phyloP scores from a whole-genome alignment of 2,113 vertebrate species.

The Siniperca chuatsi region DNA sequence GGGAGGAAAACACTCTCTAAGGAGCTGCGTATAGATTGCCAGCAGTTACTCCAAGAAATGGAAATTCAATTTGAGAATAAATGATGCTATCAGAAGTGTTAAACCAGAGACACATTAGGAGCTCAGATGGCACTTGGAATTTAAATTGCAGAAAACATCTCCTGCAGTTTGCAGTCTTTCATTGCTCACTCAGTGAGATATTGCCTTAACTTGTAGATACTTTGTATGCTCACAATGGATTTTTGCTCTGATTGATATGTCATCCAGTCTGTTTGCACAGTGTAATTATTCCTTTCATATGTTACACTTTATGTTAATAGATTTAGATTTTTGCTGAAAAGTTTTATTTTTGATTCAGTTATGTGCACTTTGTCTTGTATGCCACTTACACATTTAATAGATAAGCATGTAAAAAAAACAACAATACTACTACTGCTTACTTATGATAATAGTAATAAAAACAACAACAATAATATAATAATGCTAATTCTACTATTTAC shows the following conservation, averaged over 20 bases:
- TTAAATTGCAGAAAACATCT: conserved; percentile 52
- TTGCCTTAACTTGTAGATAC: conserved; percentile 28
- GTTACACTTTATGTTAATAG: conserved; percentile 6
- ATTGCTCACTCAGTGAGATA: conserved; percentile 24
- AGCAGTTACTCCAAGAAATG: conserved; percentile 54
- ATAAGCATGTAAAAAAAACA: conserved; percentile 8
- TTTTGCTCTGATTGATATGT: conserved; percentile 26
- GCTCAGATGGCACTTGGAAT: conserved; percentile 56
- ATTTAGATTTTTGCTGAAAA: conserved; percentile 1
- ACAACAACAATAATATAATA: background rate
- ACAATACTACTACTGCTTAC: background rate
- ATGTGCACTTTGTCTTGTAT: background rate
- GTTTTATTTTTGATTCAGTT: background rate
- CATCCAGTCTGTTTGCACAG: conserved; percentile 18
- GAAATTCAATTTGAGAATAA: conserved; percentile 71
- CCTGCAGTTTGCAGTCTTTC: conserved; percentile 32
- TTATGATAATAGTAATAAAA: background rate
- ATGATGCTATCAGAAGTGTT: conserved; percentile 65
- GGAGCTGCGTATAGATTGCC: conserved; percentile 58
- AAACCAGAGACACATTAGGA: conserved; percentile 53
- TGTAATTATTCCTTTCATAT: conserved; percentile 33
- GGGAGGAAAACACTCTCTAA: conserved; percentile 44
- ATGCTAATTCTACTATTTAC: background rate
- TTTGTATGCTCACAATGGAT: conserved; percentile 32
- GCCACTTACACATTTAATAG: conserved; percentile 7